A percentile compares a stretch with the other conserved stretches of the same genome.
Conservation (phyloP, 2,888 invertebrate species). For the Acrobasis repandana region DNA sequence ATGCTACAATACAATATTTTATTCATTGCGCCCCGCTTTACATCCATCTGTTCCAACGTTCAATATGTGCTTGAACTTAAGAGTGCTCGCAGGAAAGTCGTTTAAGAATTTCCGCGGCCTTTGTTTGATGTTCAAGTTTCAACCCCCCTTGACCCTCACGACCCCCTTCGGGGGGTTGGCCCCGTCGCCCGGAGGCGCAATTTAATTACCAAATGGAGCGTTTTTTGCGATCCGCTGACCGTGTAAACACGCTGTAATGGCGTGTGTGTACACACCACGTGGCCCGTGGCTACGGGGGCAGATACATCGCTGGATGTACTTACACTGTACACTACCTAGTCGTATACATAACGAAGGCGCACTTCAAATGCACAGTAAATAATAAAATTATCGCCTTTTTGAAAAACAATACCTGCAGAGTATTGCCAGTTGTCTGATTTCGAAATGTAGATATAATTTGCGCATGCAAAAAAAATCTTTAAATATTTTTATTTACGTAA, state of each 20-base stretch:
- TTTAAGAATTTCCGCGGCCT: conserved; percentile 29
- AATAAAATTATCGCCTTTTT: too few species aligned
- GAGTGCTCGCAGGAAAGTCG: conserved; percentile 10
- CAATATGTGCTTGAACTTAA: conserved; percentile 7
- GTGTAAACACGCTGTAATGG: conserved; percentile 54
- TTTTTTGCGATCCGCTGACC: conserved; percentile 64
- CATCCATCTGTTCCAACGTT: conserved; percentile 2
- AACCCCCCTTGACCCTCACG: conserved; percentile 26
- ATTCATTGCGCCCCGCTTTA: not conserved
- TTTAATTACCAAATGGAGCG: conserved; percentile 78
- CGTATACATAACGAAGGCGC: not conserved
- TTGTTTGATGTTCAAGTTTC: conserved; percentile 65
- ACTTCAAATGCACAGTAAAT: not conserved
- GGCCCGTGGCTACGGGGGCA: not conserved
- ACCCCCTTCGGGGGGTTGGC: not conserved
- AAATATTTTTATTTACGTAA: too few species aligned
- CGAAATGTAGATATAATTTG: too few species aligned
- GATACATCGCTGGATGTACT: not conserved
- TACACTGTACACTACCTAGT: too few species aligned
- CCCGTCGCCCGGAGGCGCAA: conserved; percentile 49
- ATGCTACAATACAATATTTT: not conserved
- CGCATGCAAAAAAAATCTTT: too few species aligned
- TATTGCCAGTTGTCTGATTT: too few species aligned
- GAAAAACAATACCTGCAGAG: too few species aligned
- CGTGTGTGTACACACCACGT: conserved; percentile 30